A percentile compares a stretch with the other conserved stretches of the same genome.
These are phyloP conservation scores for Macrotrachela quadricornifera DNA, from an alignment of 1,140 invertebrate species.

Conservation along the genomic window DNA sequence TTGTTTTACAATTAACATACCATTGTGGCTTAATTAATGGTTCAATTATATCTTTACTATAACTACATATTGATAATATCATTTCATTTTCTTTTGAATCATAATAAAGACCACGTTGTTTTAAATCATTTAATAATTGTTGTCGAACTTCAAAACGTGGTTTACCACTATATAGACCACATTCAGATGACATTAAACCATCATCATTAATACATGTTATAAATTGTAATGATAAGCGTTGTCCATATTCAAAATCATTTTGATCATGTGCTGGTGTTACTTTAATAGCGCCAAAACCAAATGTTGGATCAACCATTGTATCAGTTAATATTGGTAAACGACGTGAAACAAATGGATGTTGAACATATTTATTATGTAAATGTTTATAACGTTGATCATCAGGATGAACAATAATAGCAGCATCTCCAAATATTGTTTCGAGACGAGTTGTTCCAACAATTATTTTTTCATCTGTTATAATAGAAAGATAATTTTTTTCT, in stretches of 20 bases:
- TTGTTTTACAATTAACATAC: constrained; percentile 43
- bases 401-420: constrained; percentile 88
- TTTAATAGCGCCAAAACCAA: constrained; percentile 68
- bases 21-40: constrained; percentile 89
- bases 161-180: constrained; percentile 53
- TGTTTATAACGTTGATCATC: constrained; percentile 44
- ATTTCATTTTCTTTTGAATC: background rate
- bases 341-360: constrained; percentile 57
- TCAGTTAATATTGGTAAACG: constrained; percentile 66
- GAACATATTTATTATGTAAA: constrained; percentile 56
- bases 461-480: constrained; percentile 45
- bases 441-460: constrained; percentile 83
- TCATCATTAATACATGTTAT: constrained; percentile 76
- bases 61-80: constrained; percentile 28
- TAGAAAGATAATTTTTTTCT: constrained; percentile 22
- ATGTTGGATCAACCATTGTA: constrained; percentile 70
- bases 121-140: background rate
- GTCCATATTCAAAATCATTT: constrained; percentile 89
- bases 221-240: constrained; percentile 65
- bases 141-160: background rate
- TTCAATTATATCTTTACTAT: constrained; percentile 92
- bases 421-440: constrained; percentile 93
- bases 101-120: constrained; percentile 10
- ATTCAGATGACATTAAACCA: constrained; percentile 61
- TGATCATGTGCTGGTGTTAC: constrained; percentile 92